Evolutionary conservation across 2,113 vertebrate species (phyloP), one percentile per base, ranked within the genome.

Genomic region (Condylura cristata): DNA sequence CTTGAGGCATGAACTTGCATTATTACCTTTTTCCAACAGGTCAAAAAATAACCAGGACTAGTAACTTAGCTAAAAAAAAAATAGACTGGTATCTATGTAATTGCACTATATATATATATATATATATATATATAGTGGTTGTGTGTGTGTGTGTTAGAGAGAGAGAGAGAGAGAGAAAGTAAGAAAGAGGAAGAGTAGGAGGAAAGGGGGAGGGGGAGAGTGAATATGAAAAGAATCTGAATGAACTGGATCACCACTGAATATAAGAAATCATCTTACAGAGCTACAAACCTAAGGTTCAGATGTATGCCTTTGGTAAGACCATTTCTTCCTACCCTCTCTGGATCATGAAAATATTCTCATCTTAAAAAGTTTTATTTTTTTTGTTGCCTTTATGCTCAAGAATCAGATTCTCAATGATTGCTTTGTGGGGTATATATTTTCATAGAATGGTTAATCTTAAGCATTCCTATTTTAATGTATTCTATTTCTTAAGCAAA

Each of bases 351-450:
- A 68, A 88, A 86, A 72, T 76, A 93, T 48, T 78, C 32, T 66
- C 14, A 34, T 87, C 58, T 90, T 16, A 51, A 28, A 88, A 68
- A 94, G 39, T 41, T 91, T 95, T 89, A 89, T 91, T 90, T 78
- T 74, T 28, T 86, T 82, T 46, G n/a, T 51, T 86, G 48, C 28
- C 48, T 86, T 75, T 90, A n/a, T 88, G 58, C 37, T 68, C 41
- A 93, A 65, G 53, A 94, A 71, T 94, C 76, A 76, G 32, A 53
- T 87, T 86, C 41, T 18, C 24, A 89, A 63, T 76, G 37, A 94
- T 68, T 60, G 20, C 74, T 93, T 85, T 41, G 51, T 68, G 82
- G 20, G 7, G 32, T 68, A 56, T 89, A 72, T 84, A 72, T 92
- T 91, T 84, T 72, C 37, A 78, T 7, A 79, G 71, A 83, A 92